Base-by-base conservation (phyloP, 2,797 vertebrate genomes). In the Cygnus olor region DNA sequence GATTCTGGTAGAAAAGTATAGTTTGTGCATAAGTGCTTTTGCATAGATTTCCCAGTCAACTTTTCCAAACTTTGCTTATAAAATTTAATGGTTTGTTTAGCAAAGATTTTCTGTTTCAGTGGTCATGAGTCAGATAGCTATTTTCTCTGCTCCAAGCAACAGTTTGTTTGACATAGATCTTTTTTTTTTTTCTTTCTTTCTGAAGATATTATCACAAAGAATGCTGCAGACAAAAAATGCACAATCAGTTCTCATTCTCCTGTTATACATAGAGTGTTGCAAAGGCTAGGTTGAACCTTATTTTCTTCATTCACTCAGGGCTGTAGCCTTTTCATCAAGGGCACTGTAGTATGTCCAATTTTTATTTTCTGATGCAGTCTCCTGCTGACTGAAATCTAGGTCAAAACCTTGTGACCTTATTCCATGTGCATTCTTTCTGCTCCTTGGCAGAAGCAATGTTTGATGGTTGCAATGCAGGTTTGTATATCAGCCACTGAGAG, bases 361-460 rank as follows among this genome's bases (percentile, higher is more conserved):
- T 91, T 96, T 96, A 90, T 96, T 96, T 98, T 95, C 89, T 92
- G 79, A 90, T 87, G 78, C 89, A 89, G 80, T 68, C 81, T 94
- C 85, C 94, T 94, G 90, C 94, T 89, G 96, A 80, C 88, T 93
- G 91, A 91, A 95, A 97, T 94, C 87, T 96, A 64, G 97, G 97
- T 96, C 32, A n/a, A 71, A 97, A 88, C 85, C 94, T 85, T 78
- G 85, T 95, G 95, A 96, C 97, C 97, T 94, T 81, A 69, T 68
- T 88, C 92, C 93, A 76, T 21, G 56, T 84, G 90, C 74, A 4
- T 78, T 71, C 92, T 80, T 89, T 69, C 68, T 81, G 72, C 77
- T 91, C 83, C 92, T 90, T 10, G 6, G 93, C 92, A 91, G 85
- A 80, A 61, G 64, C 49, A 0, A 56, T 71, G 87, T 96, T 92